Conservation (phyloP, 2,888 invertebrate species). For the Thera obeliscata region DNA sequence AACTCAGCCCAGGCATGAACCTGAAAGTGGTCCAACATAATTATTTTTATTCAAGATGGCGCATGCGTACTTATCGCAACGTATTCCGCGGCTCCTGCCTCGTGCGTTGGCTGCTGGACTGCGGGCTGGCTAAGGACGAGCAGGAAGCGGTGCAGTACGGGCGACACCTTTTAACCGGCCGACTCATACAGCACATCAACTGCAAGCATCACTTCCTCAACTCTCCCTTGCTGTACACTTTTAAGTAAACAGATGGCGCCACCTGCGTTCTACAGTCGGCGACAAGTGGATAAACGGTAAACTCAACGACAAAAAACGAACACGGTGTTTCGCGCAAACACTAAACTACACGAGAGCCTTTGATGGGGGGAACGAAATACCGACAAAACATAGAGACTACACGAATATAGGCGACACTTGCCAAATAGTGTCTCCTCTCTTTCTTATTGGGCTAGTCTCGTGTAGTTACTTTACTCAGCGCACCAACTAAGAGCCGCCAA, state of each 20-base stretch:
- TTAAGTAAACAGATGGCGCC: constrained; percentile 66
- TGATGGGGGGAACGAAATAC: no score
- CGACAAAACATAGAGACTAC: no score
- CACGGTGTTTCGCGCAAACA: no score
- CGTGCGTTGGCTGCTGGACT: constrained; percentile 93
- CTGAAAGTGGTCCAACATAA: no score
- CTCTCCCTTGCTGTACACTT: constrained; percentile 91
- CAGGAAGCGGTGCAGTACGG: constrained; percentile 93
- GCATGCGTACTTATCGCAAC: constrained; percentile 90
- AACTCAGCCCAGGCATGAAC: no score
- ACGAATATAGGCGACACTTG: no score
- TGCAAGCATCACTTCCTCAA: constrained; percentile 94
- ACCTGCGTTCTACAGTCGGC: background rate
- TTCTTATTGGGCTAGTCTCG: no score
- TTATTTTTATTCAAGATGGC: constrained; percentile 83
- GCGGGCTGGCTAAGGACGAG: constrained; percentile 91
- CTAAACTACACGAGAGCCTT: no score
- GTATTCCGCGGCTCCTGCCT: constrained; percentile 94
- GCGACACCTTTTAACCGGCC: constrained; percentile 91
- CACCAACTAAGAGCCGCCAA: no score
- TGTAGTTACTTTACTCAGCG: no score
- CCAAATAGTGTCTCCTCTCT: no score
- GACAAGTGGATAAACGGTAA: background rate
- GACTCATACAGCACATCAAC: constrained; percentile 93
- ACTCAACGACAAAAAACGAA: no score